These are phyloP conservation scores for Pluvianellus socialis DNA, from an alignment of 2,113 vertebrate genomes.

Conservation along the genomic window DNA sequence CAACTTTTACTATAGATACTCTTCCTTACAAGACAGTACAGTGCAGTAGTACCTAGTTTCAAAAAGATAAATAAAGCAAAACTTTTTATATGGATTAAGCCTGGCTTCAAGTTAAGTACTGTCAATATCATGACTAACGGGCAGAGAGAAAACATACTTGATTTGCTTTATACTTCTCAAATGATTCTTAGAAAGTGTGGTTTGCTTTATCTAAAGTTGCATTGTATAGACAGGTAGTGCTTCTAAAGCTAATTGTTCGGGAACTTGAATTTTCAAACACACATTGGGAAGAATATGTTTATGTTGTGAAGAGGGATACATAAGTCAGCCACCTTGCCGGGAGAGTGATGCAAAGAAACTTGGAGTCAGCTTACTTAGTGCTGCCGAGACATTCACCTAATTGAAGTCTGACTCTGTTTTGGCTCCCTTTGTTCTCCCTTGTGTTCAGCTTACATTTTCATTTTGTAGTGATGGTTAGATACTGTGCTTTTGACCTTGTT, in stretches of 20 bases:
- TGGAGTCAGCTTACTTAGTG: background rate
- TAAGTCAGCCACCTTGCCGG: background rate
- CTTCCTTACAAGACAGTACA: background rate
- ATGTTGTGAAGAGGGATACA: background rate
- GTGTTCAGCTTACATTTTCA: background rate
- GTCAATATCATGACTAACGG: background rate
- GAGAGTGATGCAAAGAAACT: background rate
- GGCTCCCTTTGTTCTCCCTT: background rate
- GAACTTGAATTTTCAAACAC: background rate
- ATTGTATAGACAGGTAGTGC: background rate
- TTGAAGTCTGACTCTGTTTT: background rate
- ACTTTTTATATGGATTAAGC: background rate
- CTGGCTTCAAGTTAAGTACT: background rate
- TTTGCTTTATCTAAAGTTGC: background rate
- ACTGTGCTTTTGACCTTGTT: background rate
- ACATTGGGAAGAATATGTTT: background rate
- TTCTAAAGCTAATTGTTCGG: background rate
- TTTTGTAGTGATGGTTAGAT: background rate
- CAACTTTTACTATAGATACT: background rate
- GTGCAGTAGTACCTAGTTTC: background rate
- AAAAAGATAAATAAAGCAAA: background rate
- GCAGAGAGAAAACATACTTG: background rate
- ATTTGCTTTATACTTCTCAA: background rate
- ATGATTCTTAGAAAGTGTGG: background rate
- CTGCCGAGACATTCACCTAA: background rate